These are phyloP conservation scores for Apostichopus japonicus DNA, from an alignment of 35 echinoderm and acorn worm genomes.

Conservation along the genomic window DNA sequence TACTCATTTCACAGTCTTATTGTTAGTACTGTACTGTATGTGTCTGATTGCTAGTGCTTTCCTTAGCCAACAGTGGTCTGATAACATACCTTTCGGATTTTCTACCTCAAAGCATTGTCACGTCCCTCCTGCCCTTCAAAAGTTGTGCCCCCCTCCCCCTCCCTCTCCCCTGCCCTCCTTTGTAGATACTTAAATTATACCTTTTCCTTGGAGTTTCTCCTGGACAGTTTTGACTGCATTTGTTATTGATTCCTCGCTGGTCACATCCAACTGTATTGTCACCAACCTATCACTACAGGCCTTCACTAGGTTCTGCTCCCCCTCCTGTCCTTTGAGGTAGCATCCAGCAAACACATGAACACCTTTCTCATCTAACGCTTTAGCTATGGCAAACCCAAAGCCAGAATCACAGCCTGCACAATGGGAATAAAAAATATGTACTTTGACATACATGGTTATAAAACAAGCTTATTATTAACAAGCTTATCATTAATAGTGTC, in stretches of 20 bases:
- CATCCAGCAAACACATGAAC: slow-evolving; percentile 52
- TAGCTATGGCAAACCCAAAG: slow-evolving; percentile 21
- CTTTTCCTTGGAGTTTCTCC: slow-evolving; percentile 55
- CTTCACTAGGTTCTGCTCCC: slow-evolving; percentile 34
- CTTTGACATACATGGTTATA: too few species aligned
- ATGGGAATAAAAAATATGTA: background rate
- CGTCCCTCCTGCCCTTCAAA: too few species aligned
- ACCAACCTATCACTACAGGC: slow-evolving; percentile 53
- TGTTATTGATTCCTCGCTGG: slow-evolving; percentile 30
- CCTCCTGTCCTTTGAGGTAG: slow-evolving; percentile 44
- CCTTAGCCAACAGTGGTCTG: too few species aligned
- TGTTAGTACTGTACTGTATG: too few species aligned
- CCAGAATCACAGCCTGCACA: slow-evolving; percentile 65
- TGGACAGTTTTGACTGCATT: slow-evolving; percentile 8
- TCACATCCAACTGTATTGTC: slow-evolving; percentile 62
- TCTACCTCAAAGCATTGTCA: too few species aligned
- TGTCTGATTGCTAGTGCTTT: too few species aligned
- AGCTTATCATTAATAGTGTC: too few species aligned
- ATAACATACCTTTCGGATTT: too few species aligned
- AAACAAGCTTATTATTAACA: too few species aligned
- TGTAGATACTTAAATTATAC: background rate
- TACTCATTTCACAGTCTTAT: too few species aligned
- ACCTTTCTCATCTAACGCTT: slow-evolving; percentile 31
- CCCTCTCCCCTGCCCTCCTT: too few species aligned
- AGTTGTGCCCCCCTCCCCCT: too few species aligned